A percentile compares a stretch with the other conserved stretches of the same genome.
These are phyloP conservation scores for Saguinus imperator DNA, from an alignment of 2,113 vertebrate species.

Conservation along the genomic window DNA sequence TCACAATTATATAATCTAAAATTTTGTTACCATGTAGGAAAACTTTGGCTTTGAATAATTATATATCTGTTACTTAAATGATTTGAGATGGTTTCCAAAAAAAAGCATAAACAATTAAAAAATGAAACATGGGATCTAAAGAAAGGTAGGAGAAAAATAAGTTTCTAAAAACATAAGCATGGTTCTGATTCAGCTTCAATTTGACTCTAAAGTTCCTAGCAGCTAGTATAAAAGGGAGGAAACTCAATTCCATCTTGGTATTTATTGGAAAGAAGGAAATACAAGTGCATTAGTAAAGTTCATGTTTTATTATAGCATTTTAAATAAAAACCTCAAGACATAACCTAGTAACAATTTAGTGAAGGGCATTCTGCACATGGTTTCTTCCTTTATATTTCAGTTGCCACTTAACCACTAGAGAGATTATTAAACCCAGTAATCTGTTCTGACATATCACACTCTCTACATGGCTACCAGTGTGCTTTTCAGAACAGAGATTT, in stretches of 20 bases:
- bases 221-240: background rate
- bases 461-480: background rate
- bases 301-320: background rate
- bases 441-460: background rate
- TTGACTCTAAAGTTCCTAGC: background rate
- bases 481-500: constrained; percentile 15
- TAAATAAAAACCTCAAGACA: background rate
- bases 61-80: background rate
- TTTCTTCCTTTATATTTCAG: background rate
- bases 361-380: background rate
- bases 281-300: background rate
- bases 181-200: background rate
- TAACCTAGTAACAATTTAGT: background rate
- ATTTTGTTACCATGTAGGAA: constrained; percentile 7
- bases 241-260: background rate
- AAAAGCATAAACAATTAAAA: background rate
- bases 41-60: constrained; percentile 28
- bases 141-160: background rate
- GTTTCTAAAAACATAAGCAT: background rate
- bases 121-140: background rate
- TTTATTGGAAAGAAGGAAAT: background rate
- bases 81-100: constrained; percentile 2
- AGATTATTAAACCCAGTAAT: background rate
- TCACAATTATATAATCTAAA: background rate
- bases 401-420: background rate